Evolutionary conservation across 2,888 invertebrate species (phyloP).

Genomic region (Platerodrilus igneus): DNA sequence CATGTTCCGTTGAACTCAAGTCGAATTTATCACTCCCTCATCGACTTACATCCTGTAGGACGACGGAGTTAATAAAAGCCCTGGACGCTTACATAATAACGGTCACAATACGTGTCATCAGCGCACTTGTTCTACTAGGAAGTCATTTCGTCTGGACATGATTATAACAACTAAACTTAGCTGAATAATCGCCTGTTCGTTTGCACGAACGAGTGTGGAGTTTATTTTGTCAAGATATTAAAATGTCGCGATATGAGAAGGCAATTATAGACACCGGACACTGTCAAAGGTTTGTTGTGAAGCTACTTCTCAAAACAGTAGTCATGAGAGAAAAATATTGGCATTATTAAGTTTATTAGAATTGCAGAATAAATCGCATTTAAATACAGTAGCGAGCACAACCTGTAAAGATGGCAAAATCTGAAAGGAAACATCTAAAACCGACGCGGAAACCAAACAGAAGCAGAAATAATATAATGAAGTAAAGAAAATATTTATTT

Average conservation of each 20-base stretch:
- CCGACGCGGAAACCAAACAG: slow-evolving; percentile 39
- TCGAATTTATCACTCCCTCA: slow-evolving; percentile 30
- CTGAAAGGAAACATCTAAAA: slow-evolving; percentile 36
- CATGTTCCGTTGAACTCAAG: slow-evolving; percentile 30
- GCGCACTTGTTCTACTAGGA: slow-evolving; percentile 46
- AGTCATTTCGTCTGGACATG: slow-evolving; percentile 45
- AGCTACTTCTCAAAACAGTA: too few relatives aligned
- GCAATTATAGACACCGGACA: neutral
- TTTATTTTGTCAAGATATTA: slow-evolving; percentile 6
- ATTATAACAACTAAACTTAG: slow-evolving; percentile 31
- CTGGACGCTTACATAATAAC: slow-evolving; percentile 47
- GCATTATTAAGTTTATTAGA: slow-evolving; percentile 22
- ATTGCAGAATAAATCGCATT: slow-evolving; percentile 19
- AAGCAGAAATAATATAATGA: slow-evolving; percentile 50
- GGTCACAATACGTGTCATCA: slow-evolving; percentile 47
- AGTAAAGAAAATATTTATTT: slow-evolving; percentile 50
- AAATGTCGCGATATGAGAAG: neutral
- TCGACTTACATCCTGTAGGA: too few relatives aligned
- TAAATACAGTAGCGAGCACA: too few relatives aligned
- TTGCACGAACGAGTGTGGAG: neutral
- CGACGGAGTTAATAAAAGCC: slow-evolving; percentile 41
- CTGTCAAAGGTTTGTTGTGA: too few relatives aligned
- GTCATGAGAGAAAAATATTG: too few relatives aligned
- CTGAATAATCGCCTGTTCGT: neutral
- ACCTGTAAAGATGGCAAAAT: slow-evolving; percentile 20